Evolutionary conservation across 2,888 invertebrate species (phyloP), one percentile per base, ranked within the genome.

Genomic region (Polia nebulosa): DNA sequence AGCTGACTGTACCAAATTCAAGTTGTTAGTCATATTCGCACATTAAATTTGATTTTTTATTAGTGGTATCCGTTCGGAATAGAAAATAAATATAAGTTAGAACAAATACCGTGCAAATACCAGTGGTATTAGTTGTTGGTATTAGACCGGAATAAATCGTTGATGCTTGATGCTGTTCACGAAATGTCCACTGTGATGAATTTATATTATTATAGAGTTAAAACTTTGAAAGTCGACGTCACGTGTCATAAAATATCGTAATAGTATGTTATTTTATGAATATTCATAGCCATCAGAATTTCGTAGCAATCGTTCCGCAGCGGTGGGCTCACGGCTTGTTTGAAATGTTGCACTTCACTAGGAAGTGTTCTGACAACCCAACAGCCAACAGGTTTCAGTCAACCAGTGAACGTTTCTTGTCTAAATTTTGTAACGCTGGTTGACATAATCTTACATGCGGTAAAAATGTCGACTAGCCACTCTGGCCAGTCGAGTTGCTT

Each of bases 341-440:
- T 84, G 78, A 87, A 88, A 88, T 82, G 83, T 82, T 84, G 83
- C 82, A 83, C 68, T 79, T 68, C 61, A 82, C 80, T 77, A 87
- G 86, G 85, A 86, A 87, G 82, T 85, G 69, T 39, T 64, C 80
- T 69, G 76, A 78, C 71, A 80, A 72, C 59, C 44, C 58, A 82
- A 86, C 88, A 74, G 80, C 49, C 61, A 82, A 86, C 88, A 75
- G 80, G 88, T 87, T 87, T 81, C 65, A 76, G 71, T 72, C 52
- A 72, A 69, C 67, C 64, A 76, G 76, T 72, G 69, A 78, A 72
- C 60, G 78, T 80, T 70, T 76, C 78, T 80, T 82, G 81, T 80
- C 82, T 61, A 70, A 82, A 84, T 84, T 78, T 82, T 80, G 82
- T 84, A 80, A 83, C 75, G 84, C 86, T 87, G 81, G 83, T 85